Base-by-base conservation (phyloP, 2,888 invertebrate genomes). In the Heliconius ethilla region DNA sequence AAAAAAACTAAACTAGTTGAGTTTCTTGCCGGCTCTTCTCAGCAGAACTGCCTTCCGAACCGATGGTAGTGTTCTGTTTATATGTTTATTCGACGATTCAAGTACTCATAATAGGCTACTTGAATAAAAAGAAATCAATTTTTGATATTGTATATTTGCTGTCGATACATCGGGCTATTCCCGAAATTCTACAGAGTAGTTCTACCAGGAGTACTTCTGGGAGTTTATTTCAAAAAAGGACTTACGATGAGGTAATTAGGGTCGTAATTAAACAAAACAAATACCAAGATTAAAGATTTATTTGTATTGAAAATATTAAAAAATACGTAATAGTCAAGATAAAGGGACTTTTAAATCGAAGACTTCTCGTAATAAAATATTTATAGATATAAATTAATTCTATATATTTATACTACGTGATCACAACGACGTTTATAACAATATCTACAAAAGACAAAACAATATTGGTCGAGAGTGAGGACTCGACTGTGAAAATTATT, bases 401-500 rank as follows among this genome's bases (percentile, higher is more conserved):
- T 77, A 72, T 66, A 9, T 51, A 51, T 75, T 67, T 85, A 86
- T 81, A 77, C 79, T 65, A 84, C 78, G 82, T 76, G 79, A 85
- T 85, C 85, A 87, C 85, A 83, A 85, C 81, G 82, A 82, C 81
- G 83, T 80, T 82, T 75, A 80, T 75, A 80, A 80, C 73, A 80
- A 78, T 77, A 75, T 80, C 85, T 85, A 87, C 83, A 81, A 83
- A 40, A 82, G 81, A 78, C 82, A 83, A 83, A 77, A 78, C 79
- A 82, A 81, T 81, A 79, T 62, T 80, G 76, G 77, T 70, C 79
- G 78, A 77, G 78, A 74, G 74, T 72, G 79, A 75, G 76, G 69
- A 76, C 80, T 83, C 83, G 81, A 84, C 88, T 90, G 90, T 88
- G 80, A 89, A 90, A 90, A 91, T 92, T 92, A 92, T 92, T 92